Evolutionary conservation across 2,113 vertebrate species (phyloP), one percentile per base, ranked within the genome.

Genomic region (Platycercus adscitus): DNA sequence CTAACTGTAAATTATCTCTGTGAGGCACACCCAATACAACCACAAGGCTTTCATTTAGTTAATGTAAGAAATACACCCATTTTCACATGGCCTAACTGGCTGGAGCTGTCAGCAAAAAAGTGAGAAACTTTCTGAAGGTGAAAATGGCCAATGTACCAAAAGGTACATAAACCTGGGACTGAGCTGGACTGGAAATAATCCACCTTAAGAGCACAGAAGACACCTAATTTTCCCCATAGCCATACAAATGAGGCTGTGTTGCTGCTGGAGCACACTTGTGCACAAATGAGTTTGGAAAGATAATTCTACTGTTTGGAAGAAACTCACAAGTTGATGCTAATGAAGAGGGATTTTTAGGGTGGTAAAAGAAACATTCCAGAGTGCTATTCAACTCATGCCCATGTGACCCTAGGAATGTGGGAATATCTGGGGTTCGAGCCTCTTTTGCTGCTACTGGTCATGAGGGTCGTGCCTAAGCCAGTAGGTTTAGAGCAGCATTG

Each of bases 181-280:
- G 73, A 89, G 56, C 63, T 78, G 52, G 41, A 47, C 44, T 88
- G 63, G 79, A 71, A 96, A 72, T 24, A 41, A 75, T 39, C 47
- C 75, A 65, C 35, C 53, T 80, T 58, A 76, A 91, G 49, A 91
- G 52, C n/a, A 69, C 39, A 68, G 50, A 31, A 78, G 89, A 78
- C 28, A 63, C 31, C 12, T 29, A 52, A 25, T 60, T 70, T 92
- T 84, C 47, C 47, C 89, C 75, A 44, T 29, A 64, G 52, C 20
- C 7, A 1, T 31, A 43, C 49, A 79, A 55, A 65, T 0, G 0
- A 12, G 4, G 3, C n/a, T 9, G 7, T 47, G 7, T 6, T 26
- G 44, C 68, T 3, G 3, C 15, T 46, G 37, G 65, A 19, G 23
- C 43, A 43, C 20, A 0, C 0, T 53, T 37, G 43, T 16, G 35